phyloP scores from a whole-genome alignment of 2,797 vertebrate species.

The Falco cherrug region DNA sequence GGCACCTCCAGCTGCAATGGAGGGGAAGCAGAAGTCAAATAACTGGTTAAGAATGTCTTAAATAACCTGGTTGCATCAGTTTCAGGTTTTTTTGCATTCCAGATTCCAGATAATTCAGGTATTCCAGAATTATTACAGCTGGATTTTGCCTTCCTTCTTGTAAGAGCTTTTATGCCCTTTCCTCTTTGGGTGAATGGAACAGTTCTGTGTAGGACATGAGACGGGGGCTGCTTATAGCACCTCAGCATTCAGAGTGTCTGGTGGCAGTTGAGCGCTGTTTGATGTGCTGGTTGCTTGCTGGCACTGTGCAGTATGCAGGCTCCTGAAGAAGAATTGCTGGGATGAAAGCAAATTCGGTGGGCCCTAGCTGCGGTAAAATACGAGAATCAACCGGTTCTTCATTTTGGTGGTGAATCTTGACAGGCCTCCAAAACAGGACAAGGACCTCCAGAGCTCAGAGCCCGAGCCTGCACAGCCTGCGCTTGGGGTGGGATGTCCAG shows the following conservation, averaged over 20 bases:
- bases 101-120: background rate
- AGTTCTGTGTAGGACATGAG: background rate
- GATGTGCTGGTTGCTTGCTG: background rate
- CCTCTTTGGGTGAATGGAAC: background rate
- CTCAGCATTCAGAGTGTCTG: background rate
- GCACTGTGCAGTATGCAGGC: background rate
- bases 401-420: background rate
- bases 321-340: background rate
- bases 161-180: background rate
- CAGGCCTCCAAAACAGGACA: background rate
- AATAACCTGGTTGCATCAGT: background rate
- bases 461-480: background rate
- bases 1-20: background rate
- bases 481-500: background rate
- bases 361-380: background rate
- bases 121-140: background rate
- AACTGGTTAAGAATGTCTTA: background rate
- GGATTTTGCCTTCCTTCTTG: background rate
- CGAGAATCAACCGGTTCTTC: background rate
- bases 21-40: background rate
- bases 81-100: background rate
- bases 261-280: background rate
- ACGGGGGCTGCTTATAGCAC: background rate
- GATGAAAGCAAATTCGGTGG: background rate
- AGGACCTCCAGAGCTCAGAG: background rate